Evolutionary conservation across 1,140 invertebrate genomes (phyloP).

Genomic region (Sarcophaga bullata): DNA sequence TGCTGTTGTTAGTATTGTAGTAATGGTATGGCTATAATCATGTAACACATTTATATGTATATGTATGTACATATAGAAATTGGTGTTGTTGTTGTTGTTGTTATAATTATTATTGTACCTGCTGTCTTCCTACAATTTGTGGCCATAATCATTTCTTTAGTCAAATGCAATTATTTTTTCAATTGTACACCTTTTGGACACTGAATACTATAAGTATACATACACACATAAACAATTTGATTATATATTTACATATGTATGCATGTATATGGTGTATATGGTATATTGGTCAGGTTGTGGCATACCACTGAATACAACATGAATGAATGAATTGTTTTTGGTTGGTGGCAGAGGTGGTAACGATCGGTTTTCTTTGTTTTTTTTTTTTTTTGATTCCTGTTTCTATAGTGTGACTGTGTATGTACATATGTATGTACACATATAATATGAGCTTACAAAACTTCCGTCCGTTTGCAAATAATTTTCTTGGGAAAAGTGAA

Average conservation of each 20-base stretch:
- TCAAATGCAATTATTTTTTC: slow-evolving; percentile 40
- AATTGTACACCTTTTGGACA: slow-evolving; percentile 40
- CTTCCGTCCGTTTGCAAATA: slow-evolving; percentile 40
- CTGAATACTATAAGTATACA: not conserved
- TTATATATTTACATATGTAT: not conserved
- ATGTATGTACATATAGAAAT: not conserved
- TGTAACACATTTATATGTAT: slow-evolving; percentile 34
- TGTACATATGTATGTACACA: too few species aligned
- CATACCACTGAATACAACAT: not conserved
- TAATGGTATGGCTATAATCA: slow-evolving; percentile 7
- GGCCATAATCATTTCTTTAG: slow-evolving; percentile 39
- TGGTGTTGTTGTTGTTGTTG: slow-evolving; percentile 27
- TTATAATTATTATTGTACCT: not conserved
- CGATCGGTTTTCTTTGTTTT: slow-evolving; percentile 16
- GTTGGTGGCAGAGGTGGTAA: slow-evolving; percentile 38
- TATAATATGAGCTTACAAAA: not conserved
- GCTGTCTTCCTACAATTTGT: slow-evolving; percentile 27
- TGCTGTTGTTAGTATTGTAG: too few species aligned
- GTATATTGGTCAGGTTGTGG: slow-evolving; percentile 7
- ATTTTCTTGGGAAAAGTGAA: not conserved
- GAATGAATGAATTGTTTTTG: slow-evolving; percentile 8
- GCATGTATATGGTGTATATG: not conserved
- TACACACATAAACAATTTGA: not conserved
- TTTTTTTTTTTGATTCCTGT: not conserved
- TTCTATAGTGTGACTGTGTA: not conserved